These are phyloP conservation scores for Pseudanteris insignis DNA, from an alignment of 2,888 invertebrate genomes.

Conservation along the genomic window DNA sequence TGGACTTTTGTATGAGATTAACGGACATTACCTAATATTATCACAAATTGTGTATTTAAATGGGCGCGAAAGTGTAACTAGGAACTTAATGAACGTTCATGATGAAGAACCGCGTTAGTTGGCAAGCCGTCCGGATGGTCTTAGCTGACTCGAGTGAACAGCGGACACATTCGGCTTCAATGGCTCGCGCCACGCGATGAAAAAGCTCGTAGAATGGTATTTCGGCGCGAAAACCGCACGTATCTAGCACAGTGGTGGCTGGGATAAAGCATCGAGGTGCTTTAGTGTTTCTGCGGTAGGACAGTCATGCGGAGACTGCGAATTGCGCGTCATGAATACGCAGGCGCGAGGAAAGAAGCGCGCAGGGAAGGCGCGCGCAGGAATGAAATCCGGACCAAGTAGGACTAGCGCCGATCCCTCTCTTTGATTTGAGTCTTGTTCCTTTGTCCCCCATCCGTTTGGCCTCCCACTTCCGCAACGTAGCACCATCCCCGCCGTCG, in stretches of 20 bases:
- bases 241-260: slow-evolving; percentile 13
- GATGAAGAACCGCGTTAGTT: slow-evolving; percentile 10
- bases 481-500: slow-evolving; percentile 1
- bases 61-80: slow-evolving; percentile 7
- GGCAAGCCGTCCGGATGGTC: slow-evolving; percentile 13
- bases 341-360: slow-evolving; percentile 51
- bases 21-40: too few species aligned
- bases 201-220: slow-evolving; percentile 3
- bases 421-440: slow-evolving; percentile 36
- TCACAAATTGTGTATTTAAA: slow-evolving; percentile 3
- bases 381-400: slow-evolving; percentile 57
- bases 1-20: too few species aligned
- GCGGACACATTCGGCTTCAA: slow-evolving; percentile 2
- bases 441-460: slow-evolving; percentile 30
- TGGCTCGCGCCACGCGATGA: not conserved
- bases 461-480: slow-evolving; percentile 15
- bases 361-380: slow-evolving; percentile 52
- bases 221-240: slow-evolving; percentile 30
- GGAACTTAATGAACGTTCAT: not conserved
- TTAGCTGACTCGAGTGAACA: not conserved
- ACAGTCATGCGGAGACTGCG: slow-evolving; percentile 49
- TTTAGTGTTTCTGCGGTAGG: slow-evolving; percentile 33
- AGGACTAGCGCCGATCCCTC: slow-evolving; percentile 42
- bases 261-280: slow-evolving; percentile 25
- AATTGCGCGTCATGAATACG: slow-evolving; percentile 49